These are phyloP conservation scores for Nasonovia ribisnigri DNA, from an alignment of 2,888 invertebrate species.

Conservation along the genomic window DNA sequence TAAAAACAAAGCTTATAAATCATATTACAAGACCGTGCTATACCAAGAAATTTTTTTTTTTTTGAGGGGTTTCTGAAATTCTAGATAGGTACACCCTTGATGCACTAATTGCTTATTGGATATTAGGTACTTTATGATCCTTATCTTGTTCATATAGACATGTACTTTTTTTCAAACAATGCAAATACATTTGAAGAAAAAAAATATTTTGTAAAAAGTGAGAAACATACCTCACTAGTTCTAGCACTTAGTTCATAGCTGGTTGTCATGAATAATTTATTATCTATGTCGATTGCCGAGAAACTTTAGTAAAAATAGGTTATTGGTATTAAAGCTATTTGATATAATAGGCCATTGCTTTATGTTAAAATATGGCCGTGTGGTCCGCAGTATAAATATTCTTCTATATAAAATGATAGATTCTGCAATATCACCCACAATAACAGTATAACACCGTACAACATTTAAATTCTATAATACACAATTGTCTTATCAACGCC, in stretches of 20 bases:
- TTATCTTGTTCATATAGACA: not conserved
- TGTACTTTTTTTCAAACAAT: not conserved
- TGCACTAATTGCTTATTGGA: not conserved
- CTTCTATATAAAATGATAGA: not conserved
- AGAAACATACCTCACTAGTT: not conserved
- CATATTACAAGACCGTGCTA: not conserved
- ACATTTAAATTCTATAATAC: not conserved
- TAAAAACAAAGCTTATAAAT: not conserved
- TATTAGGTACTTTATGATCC: not conserved
- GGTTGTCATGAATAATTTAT: not conserved
- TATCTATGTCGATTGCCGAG: not conserved
- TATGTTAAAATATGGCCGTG: no score
- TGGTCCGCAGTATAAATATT: no score
- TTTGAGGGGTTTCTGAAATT: not conserved
- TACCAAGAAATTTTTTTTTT: not conserved
- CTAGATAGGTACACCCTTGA: not conserved
- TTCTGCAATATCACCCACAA: not conserved
- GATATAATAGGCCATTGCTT: no score
- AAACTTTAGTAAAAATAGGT: not conserved
- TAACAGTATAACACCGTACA: not conserved
- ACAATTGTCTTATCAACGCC: not conserved
- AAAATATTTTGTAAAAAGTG: not conserved
- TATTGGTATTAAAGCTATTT: no score
- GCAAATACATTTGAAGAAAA: not conserved
- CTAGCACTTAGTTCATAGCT: not conserved